Evolutionary conservation across 2,113 vertebrate species (phyloP).

Genomic region (Lamprotornis superbus): DNA sequence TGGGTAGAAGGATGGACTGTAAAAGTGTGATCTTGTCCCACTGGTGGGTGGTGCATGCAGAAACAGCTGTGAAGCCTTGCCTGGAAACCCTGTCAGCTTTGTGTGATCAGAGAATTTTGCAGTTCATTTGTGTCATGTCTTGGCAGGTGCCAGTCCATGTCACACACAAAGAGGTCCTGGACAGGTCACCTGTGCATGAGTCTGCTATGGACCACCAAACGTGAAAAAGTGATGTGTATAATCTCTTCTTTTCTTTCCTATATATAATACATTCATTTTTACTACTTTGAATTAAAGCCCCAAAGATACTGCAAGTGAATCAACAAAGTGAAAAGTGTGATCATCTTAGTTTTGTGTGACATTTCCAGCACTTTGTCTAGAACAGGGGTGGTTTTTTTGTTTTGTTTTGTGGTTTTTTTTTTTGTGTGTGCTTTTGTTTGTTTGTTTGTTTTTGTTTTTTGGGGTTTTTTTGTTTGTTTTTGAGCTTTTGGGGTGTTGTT

Average conservation of each 20-base stretch:
- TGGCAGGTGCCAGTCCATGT: neutral
- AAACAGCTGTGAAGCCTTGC: neutral
- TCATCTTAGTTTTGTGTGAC: neutral
- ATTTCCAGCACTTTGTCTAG: neutral
- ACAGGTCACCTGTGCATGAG: neutral
- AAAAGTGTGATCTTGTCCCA: neutral
- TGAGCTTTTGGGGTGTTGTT: no score
- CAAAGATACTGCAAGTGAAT: neutral
- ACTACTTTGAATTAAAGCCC: neutral
- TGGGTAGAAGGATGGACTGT: neutral
- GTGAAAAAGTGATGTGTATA: neutral
- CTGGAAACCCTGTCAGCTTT: neutral
- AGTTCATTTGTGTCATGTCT: neutral
- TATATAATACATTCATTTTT: neutral
- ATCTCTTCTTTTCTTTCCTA: neutral
- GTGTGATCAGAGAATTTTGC: neutral
- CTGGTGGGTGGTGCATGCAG: fast-evolving
- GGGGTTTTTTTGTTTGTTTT: no score
- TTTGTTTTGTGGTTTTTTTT: neutral
- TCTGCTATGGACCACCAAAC: neutral
- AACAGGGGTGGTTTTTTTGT: no score
- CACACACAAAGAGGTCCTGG: neutral
- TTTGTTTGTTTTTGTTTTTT: neutral
- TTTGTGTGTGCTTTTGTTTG: no score
- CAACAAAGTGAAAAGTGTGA: neutral